Evolutionary conservation across 2,888 invertebrate species (phyloP), one percentile per base, ranked within the genome.

Genomic region (Drosophila maculinotata): DNA sequence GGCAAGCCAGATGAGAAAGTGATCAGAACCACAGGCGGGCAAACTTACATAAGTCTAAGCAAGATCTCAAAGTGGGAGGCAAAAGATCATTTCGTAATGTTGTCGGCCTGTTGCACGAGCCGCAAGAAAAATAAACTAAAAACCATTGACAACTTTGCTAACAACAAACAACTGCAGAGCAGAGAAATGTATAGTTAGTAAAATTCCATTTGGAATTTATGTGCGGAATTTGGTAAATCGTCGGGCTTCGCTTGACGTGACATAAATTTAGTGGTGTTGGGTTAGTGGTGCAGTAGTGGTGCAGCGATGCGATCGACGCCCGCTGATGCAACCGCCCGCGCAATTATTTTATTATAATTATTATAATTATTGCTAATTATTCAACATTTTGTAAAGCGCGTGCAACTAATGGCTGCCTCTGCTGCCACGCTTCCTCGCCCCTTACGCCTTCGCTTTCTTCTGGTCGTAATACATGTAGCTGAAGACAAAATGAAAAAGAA

Each of bases 331-430:
- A 80, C 79, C 68, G 77, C 80, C 76, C 69, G 69, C 76, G 35
- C 74, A 56, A 45, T 60, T 20, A 20, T 33, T 57, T 69, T 59
- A 86, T 77, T 64, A 77, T 80, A 81, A 81, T 78, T 65, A 87
- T 78, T 39, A 87, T 81, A 80, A 84, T 81, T 75, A 84, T 76
- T 62, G 65, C 65, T 74, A 85, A 83, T 87, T 87, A 87, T 87
- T 69, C 68, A 82, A 87, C 69, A 79, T 74, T 76, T 81, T 87
- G 74, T 76, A 64, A 63, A 53, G 75, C 81, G 81, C 69, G 66
- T 80, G 87, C 69, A 81, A 66, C 78, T 77, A 81, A 81, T 77
- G 49, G 71, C 45, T n/a, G n/a, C n/a, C n/a, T n/a, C n/a, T n/a
- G n/a, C n/a, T n/a, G n/a, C n/a, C n/a, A n/a, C n/a, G n/a, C 15